Evolutionary conservation across 1,140 invertebrate species (phyloP).

Genomic region (Panagrolaimus sp.): DNA sequence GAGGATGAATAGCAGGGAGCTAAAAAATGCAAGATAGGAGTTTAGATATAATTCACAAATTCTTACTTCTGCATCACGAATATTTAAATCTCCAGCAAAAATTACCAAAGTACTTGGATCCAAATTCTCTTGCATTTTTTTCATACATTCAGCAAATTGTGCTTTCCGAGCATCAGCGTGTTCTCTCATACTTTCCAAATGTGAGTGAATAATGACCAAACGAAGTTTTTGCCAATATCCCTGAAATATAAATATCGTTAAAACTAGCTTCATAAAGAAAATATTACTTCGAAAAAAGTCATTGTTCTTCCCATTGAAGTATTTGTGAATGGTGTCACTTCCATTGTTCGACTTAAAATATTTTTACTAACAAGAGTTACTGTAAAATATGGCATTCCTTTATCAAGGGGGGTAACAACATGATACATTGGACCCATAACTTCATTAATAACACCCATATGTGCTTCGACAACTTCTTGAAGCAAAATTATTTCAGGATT

Average conservation of each 20-base stretch:
- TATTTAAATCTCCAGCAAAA: conserved; percentile 2
- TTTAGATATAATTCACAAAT: too few relatives aligned
- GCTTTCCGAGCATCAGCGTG: background rate
- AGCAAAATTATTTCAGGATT: background rate
- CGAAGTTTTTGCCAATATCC: conserved; percentile 6
- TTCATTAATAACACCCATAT: conserved; percentile 4
- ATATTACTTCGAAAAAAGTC: conserved; percentile 7
- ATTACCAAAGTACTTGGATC: background rate
- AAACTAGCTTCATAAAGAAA: background rate
- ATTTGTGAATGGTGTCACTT: background rate
- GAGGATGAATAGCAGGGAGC: background rate
- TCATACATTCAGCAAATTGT: conserved; percentile 7
- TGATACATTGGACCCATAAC: background rate
- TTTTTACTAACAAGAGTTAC: conserved; percentile 4
- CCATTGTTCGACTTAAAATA: background rate
- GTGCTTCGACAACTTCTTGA: background rate
- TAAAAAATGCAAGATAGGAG: too few relatives aligned
- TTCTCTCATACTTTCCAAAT: conserved; percentile 8
- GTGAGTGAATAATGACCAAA: background rate
- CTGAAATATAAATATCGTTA: background rate
- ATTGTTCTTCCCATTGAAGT: conserved; percentile 6
- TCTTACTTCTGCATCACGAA: background rate
- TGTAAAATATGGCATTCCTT: background rate
- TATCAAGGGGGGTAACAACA: too few relatives aligned
- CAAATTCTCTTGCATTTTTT: background rate